A percentile compares a stretch with the other conserved stretches of the same genome.
phyloP scores from a whole-genome alignment of 1,140 invertebrate species.

The Sycophila sp. region DNA sequence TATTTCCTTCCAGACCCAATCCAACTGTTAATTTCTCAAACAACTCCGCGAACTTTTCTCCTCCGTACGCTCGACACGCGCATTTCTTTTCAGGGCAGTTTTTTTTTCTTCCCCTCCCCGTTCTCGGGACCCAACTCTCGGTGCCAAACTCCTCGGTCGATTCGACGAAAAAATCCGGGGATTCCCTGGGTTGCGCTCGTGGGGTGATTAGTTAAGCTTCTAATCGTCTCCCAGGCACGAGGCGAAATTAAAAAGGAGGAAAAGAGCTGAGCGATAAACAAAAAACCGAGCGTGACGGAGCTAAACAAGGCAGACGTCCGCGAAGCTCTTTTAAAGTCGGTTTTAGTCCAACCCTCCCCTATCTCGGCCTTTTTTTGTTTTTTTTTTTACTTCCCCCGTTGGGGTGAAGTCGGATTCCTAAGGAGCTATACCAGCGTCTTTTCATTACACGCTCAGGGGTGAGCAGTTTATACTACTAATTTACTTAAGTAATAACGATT shows the following conservation, averaged over 20 bases:
- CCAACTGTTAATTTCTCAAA: constrained; percentile 26
- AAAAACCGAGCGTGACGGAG: constrained; percentile 16
- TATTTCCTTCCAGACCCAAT: constrained; percentile 4
- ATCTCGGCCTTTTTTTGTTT: background rate
- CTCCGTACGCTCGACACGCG: background rate
- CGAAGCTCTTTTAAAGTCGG: constrained; percentile 4
- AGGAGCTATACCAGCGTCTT: too few species aligned
- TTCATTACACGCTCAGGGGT: too few species aligned
- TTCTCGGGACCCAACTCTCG: background rate
- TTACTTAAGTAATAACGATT: background rate
- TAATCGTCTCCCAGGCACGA: background rate
- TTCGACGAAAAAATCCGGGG: background rate
- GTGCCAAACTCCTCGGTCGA: background rate
- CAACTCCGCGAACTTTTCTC: constrained; percentile 7
- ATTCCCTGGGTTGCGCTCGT: background rate
- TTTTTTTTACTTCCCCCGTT: background rate
- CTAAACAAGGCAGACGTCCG: constrained; percentile 1
- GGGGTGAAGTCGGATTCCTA: background rate
- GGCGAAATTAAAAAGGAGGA: constrained; percentile 13
- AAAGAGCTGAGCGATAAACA: background rate
- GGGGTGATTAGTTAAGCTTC: constrained; percentile 20
- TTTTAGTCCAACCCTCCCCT: too few species aligned
- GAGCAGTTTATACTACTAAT: too few species aligned
- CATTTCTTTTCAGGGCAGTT: too few species aligned
- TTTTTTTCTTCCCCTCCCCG: background rate